Percentiles rank a stretch among this genome's conserved stretches.
These are phyloP conservation scores for Boulengeromyrus knoepffleri DNA, from an alignment of 2,113 vertebrate species.

Conservation along the genomic window DNA sequence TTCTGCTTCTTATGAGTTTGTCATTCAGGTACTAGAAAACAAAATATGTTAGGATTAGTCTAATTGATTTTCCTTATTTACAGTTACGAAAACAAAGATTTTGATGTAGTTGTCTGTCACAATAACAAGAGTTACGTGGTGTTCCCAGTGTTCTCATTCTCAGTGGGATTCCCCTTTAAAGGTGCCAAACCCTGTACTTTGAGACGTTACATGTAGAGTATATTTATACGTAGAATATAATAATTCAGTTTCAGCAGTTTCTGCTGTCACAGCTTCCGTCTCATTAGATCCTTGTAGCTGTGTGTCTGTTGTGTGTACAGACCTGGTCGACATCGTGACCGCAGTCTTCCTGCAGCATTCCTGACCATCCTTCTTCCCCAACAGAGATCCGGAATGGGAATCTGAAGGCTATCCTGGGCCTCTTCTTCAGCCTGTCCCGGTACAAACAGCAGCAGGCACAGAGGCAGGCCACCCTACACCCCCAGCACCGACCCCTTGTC, in stretches of 20 bases:
- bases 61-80: background rate
- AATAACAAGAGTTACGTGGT: background rate
- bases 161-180: background rate
- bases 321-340: background rate
- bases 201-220: background rate
- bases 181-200: background rate
- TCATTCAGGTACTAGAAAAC: background rate
- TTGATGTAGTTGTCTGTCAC: background rate
- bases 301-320: background rate
- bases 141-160: background rate
- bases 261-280: background rate
- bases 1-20: background rate
- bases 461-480: constrained; percentile 47
- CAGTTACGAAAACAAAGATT: background rate
- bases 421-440: constrained; percentile 95
- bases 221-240: background rate
- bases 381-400: constrained; percentile 98
- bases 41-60: background rate
- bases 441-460: constrained; percentile 89
- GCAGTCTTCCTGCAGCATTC: background rate
- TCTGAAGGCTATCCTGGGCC: constrained; percentile 94
- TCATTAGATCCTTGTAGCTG: background rate
- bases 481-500: constrained; percentile 39
- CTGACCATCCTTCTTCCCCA: background rate
- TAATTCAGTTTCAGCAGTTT: background rate